Percentiles rank a stretch among this genome's conserved stretches.
These are phyloP conservation scores for Elanus axillaris DNA, from an alignment of 2,113 vertebrate species.

Conservation along the genomic window DNA sequence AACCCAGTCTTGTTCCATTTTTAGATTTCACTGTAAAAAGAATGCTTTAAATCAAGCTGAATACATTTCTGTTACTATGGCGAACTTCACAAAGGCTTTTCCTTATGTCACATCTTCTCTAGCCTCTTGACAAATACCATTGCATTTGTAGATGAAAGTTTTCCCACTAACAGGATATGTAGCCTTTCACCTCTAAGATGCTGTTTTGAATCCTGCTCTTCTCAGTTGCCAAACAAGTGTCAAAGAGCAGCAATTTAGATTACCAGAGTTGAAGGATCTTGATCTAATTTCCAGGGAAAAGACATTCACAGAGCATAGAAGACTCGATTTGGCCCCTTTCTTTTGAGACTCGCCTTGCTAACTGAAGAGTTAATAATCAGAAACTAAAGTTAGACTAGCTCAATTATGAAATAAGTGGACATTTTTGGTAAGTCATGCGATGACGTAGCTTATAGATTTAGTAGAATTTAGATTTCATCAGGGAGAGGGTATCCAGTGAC, in stretches of 20 bases:
- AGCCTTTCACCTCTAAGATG: constrained; percentile 56
- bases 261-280: background rate
- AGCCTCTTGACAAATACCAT: constrained; percentile 24
- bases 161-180: constrained; percentile 60
- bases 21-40: constrained; percentile 8
- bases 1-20: background rate
- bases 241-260: constrained; percentile 19
- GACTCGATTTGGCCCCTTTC: background rate
- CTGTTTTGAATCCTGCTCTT: constrained; percentile 32
- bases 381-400: background rate
- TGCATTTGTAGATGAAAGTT: constrained; percentile 33
- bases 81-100: constrained; percentile 23
- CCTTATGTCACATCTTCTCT: constrained; percentile 7
- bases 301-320: background rate
- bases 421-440: background rate
- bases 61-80: background rate
- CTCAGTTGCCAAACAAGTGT: constrained; percentile 42
- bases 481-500: background rate
- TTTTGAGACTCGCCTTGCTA: background rate
- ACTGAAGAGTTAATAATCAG: background rate
- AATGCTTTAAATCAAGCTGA: constrained; percentile 44
- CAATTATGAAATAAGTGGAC: background rate
- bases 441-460: background rate
- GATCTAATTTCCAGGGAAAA: background rate
- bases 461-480: background rate